Conservation (phyloP, 1,140 invertebrate species). For the Uloborus diversus region DNA sequence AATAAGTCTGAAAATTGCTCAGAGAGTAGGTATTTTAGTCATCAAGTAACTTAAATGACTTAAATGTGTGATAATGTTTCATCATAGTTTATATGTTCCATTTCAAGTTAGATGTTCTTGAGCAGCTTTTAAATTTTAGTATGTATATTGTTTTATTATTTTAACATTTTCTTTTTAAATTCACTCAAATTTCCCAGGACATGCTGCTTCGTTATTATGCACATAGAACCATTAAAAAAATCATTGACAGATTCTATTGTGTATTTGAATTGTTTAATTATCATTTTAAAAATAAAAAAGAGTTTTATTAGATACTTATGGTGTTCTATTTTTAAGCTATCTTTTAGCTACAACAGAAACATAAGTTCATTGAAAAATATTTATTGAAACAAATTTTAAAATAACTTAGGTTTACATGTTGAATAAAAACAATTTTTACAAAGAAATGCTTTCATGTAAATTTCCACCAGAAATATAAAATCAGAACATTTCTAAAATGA, state of each 20-base stretch:
- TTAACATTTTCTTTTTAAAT: slow-evolving; percentile 23
- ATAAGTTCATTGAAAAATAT: no score
- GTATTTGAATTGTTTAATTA: no score
- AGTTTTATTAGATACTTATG: no score
- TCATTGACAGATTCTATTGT: no score
- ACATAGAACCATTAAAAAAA: slow-evolving; percentile 40
- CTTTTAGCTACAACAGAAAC: no score
- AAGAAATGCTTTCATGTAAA: no score
- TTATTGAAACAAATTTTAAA: no score
- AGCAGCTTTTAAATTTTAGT: slow-evolving; percentile 49
- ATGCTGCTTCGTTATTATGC: slow-evolving; percentile 47
- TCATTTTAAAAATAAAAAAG: slow-evolving; percentile 4
- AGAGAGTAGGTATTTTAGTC: slow-evolving; percentile 48
- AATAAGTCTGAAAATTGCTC: slow-evolving; percentile 53
- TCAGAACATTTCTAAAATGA: no score
- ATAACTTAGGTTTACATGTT: no score
- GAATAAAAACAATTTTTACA: no score
- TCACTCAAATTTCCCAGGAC: slow-evolving; percentile 18
- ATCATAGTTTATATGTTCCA: slow-evolving; percentile 48
- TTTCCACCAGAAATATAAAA: no score
- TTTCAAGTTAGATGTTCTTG: slow-evolving; percentile 33
- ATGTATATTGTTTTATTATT: slow-evolving; percentile 50
- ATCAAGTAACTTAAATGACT: slow-evolving; percentile 26
- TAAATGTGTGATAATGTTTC: slow-evolving; percentile 40
- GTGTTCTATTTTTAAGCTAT: no score